These are phyloP conservation scores for Cantharis lateralis DNA, from an alignment of 2,888 invertebrate species.

Conservation along the genomic window DNA sequence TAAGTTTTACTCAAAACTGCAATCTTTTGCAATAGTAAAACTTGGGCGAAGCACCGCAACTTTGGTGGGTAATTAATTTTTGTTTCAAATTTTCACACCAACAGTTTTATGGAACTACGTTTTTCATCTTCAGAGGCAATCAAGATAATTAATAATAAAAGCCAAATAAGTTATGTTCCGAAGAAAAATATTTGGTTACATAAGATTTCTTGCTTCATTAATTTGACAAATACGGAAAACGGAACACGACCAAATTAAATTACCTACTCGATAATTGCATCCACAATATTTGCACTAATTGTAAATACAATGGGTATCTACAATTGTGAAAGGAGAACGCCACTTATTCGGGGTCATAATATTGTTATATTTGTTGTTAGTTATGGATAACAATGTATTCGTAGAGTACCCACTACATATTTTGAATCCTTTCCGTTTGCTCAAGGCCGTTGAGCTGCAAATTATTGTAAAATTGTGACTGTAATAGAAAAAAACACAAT, in stretches of 20 bases:
- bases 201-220: background rate
- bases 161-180: too few species aligned
- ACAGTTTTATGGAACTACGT: too few species aligned
- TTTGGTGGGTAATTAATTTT: background rate
- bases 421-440: background rate
- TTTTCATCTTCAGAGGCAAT: background rate
- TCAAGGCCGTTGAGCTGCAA: background rate
- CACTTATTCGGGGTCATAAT: background rate
- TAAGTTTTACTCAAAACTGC: background rate
- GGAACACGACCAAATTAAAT: background rate
- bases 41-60: background rate
- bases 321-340: constrained; percentile 4
- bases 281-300: background rate
- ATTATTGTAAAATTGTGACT: background rate
- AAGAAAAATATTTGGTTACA: background rate
- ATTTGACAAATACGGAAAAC: background rate
- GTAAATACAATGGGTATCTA: background rate
- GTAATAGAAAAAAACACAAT: background rate
- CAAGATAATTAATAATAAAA: too few species aligned
- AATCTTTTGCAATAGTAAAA: background rate
- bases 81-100: background rate
- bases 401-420: background rate
- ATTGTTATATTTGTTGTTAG: background rate
- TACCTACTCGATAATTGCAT: background rate
- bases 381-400: background rate